Evolutionary conservation across 2,113 vertebrate species (phyloP).

Genomic region (Pterocles burchelli): DNA sequence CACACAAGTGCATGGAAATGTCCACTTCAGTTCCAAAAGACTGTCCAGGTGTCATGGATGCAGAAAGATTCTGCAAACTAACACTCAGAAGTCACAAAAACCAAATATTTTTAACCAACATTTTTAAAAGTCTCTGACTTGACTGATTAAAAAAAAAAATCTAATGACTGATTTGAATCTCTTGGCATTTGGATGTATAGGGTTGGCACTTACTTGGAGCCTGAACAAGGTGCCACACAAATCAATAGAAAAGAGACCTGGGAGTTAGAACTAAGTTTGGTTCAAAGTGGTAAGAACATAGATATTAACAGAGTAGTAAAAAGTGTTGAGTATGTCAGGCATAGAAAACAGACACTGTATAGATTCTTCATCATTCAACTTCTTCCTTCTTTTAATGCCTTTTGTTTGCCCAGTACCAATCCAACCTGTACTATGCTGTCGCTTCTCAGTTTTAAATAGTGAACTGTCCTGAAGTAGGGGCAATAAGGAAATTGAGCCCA

Average conservation of each 20-base stretch:
- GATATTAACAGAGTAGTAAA: background rate
- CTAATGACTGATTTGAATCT: background rate
- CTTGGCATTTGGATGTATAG: background rate
- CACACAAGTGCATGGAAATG: background rate
- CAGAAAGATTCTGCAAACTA: background rate
- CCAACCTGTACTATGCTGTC: background rate
- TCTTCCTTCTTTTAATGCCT: background rate
- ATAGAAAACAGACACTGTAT: background rate
- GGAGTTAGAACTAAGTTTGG: background rate
- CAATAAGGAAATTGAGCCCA: slow-evolving; percentile 26
- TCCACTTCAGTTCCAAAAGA: background rate
- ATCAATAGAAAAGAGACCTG: background rate
- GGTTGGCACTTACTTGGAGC: background rate
- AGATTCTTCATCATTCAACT: background rate
- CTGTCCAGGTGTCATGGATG: background rate
- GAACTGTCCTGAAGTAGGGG: background rate
- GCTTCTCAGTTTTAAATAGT: background rate
- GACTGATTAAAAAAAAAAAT: background rate
- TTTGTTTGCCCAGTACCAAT: background rate
- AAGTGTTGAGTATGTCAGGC: accelerated
- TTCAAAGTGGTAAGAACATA: background rate
- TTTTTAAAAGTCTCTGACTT: background rate
- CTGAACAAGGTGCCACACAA: background rate
- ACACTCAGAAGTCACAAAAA: background rate
- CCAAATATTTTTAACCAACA: background rate